Evolutionary conservation across 1,140 invertebrate species (phyloP).

Genomic region (Chironomus striatipennis): DNA sequence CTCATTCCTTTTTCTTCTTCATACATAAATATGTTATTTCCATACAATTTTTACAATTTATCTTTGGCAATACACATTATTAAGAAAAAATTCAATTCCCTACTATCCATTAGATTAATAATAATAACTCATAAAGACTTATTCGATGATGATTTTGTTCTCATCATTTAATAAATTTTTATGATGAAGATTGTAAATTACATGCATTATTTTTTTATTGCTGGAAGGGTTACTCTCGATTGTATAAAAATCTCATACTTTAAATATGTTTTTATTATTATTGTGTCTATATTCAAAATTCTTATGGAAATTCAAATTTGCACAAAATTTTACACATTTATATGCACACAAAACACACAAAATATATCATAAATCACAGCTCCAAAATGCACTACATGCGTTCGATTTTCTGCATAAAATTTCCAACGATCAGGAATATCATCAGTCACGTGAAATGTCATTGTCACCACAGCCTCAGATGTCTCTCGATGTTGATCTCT

Average conservation of each 20-base stretch:
- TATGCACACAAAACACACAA: neutral
- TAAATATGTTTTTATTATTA: too few species aligned
- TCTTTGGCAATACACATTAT: constrained; percentile 8
- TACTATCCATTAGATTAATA: too few species aligned
- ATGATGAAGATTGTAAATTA: too few species aligned
- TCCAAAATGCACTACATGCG: constrained; percentile 71
- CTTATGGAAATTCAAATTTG: neutral
- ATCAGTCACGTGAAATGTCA: neutral
- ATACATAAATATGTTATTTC: neutral
- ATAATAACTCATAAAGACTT: too few species aligned
- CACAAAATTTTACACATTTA: neutral
- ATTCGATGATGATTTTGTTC: too few species aligned
- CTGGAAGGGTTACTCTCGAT: too few species aligned
- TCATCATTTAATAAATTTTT: too few species aligned
- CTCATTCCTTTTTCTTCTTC: too few species aligned
- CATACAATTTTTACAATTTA: neutral
- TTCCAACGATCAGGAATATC: constrained; percentile 25
- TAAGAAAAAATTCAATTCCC: neutral
- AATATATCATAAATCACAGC: constrained; percentile 39
- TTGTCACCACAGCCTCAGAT: constrained; percentile 22
- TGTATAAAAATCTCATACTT: too few species aligned
- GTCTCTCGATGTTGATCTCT: constrained; percentile 15
- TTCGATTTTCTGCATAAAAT: constrained; percentile 74
- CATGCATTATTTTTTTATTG: too few species aligned
- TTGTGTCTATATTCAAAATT: too few species aligned